Conservation (phyloP, 2,113 vertebrate genomes). For the Neogobius melanostomus region DNA sequence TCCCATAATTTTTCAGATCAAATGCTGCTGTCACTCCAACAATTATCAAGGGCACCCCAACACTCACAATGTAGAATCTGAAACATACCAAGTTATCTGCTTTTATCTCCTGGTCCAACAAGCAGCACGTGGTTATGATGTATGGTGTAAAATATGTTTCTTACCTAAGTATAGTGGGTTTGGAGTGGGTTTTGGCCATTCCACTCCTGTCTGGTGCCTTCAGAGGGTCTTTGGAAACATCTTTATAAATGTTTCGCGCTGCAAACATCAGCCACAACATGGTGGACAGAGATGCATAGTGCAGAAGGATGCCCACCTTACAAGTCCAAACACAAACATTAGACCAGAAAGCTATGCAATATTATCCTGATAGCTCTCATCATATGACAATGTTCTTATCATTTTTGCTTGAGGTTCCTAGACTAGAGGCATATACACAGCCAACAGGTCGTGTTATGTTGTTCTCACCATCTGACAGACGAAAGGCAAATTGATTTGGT, state of each 20-base stretch:
- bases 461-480: conserved; percentile 91
- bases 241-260: conserved; percentile 90
- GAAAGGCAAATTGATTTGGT: conserved; percentile 87
- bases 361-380: neutral
- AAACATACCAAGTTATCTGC: neutral
- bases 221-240: conserved; percentile 85
- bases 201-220: conserved; percentile 76
- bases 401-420: too few relatives aligned
- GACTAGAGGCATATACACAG: neutral
- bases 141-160: neutral
- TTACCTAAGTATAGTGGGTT: conserved; percentile 83
- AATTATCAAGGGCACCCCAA: conserved; percentile 91
- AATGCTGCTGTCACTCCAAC: conserved; percentile 93
- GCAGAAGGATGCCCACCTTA: conserved; percentile 89
- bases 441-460: neutral
- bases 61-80: conserved; percentile 92
- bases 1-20: conserved; percentile 90
- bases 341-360: neutral
- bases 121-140: conserved; percentile 27
- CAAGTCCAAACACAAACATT: conserved; percentile 9
- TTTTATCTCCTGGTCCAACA: neutral
- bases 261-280: conserved; percentile 92
- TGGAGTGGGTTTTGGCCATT: conserved; percentile 66
- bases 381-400: too few relatives aligned
- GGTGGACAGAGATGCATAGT: conserved; percentile 89